Base-by-base conservation (phyloP, 2,797 vertebrate genomes). In the Xenentodon cancila region DNA sequence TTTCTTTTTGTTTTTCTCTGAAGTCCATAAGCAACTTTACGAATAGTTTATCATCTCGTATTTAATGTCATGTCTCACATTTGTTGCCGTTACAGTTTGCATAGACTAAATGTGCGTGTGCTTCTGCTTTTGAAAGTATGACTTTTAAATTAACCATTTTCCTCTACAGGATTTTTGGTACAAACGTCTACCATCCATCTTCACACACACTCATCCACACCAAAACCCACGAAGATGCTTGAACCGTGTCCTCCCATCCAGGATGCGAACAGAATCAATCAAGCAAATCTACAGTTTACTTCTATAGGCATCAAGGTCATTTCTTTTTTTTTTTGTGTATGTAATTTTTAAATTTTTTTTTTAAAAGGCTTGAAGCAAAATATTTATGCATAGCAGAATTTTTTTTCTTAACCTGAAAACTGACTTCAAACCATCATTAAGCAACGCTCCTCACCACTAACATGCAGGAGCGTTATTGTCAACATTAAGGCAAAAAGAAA, bases 381-480 rank as follows among this genome's bases (percentile, higher is more conserved):
- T 92, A 92, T 93, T 90, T 95, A 96, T 98, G 96, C 97, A 98
- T 97, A 97, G 96, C 94, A 95, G 92, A 84, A 81, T 88, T 56
- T 79, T 53, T 84, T 85, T 80, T 84, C 7, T 30, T 30, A 6
- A 86, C 83, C 87, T 82, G 84, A 64, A 93, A 90, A 71, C 77
- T 89, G 92, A 92, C 89, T 87, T 92, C 91, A 91, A 90, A 81
- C 83, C 63, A 72, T 89, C 78, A 79, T 25, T 76, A 79, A 37
- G 34, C 34, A 37, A 37, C 34, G 12, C 34, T 13, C 34, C 34
- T 37, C 34, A 13, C 34, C 34, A 11, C 11, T 37, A 37, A 37
- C 59, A 73, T 52, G 84, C 65, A 74, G 34, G 84, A 87, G 84
- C 68, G 50, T 79, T 64, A 65, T 79, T 67, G 82, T 86, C 85